Base-by-base conservation (phyloP, 2,113 vertebrate genomes). In the Vicugna pacos region DNA sequence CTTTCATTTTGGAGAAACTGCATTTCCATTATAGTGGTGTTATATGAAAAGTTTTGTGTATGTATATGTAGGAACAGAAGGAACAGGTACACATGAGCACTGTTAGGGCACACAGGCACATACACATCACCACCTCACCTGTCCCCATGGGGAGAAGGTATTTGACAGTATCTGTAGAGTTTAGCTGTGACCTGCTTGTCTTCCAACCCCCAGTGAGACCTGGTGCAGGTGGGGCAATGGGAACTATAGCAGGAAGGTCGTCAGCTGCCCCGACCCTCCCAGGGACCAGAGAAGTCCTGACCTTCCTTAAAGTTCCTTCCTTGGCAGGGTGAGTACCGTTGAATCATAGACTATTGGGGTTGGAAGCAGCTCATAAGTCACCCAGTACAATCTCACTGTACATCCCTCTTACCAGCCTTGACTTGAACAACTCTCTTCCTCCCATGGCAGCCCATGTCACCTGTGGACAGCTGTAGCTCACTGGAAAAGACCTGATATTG, bases 21-120 rank as follows among this genome's bases (percentile, higher is more conserved):
- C 64, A 83, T 96, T 97, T 97, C 96, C 96, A 97, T 93, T 89
- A 96, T 97, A 96, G 92, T 70, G 75, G 62, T 93, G 94, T 98
- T 97, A 97, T 67, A 91, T 97, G 97, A 97, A 97, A 96, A 93
- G 70, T 35, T 95, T 42, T 79, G 32, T 92, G 67, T 90, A 24
- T 85, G 84, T 91, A 65, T 77, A 77, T 79, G 77, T 81, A 95
- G 75, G 87, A 96, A 90, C 24, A 80, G 89, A 62, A 89, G 58
- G 87, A 82, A 73, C 58, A 72, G 54, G 58, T 64, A n/a, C 3
- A 0, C 52, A 24, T 35, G 67, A 65, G 28, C 35, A 80, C 69
- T 75, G 42, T 20, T 38, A 64, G 73, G 85, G 82, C 58, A 81
- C 48, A 42, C 6, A 54, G 46, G 67, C 13, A 50, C 5, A 10